These are phyloP conservation scores for Nemoura dubitans DNA, from an alignment of 2,888 invertebrate genomes.

Conservation along the genomic window DNA sequence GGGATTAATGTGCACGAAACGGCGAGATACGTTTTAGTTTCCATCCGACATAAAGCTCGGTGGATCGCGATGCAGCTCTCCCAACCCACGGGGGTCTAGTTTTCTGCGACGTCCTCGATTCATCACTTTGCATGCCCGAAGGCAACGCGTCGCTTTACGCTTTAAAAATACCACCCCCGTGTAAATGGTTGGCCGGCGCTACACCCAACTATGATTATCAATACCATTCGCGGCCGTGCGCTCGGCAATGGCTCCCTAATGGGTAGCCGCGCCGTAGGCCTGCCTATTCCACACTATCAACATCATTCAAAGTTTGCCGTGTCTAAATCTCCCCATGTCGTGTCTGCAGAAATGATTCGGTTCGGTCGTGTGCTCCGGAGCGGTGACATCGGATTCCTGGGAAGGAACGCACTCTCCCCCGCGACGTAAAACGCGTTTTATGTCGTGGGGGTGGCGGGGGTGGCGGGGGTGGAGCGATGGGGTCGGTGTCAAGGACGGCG, in stretches of 20 bases:
- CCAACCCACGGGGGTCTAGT: not conserved
- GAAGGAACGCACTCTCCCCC: not conserved
- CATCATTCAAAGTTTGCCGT: not conserved
- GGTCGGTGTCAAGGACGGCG: not conserved
- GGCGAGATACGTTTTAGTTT: not conserved
- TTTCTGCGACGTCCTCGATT: not conserved
- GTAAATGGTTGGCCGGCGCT: not conserved
- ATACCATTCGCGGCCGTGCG: not conserved
- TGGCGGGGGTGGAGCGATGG: constrained; percentile 15
- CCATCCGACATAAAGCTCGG: no score
- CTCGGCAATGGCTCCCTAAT: not conserved
- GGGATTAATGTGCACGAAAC: not conserved
- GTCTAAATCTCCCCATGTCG: not conserved
- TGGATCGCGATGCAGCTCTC: not conserved
- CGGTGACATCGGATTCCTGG: not conserved
- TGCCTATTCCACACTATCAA: not conserved
- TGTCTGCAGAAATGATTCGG: not conserved
- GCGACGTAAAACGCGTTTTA: not conserved
- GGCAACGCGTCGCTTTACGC: not conserved
- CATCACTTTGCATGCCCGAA: not conserved
- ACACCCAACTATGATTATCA: not conserved
- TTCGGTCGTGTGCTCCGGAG: not conserved
- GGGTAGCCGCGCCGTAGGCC: no score
- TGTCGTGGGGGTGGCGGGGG: not conserved
- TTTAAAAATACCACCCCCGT: not conserved